A percentile compares a stretch with the other conserved stretches of the same genome.
Evolutionary conservation across 1,140 invertebrate species (phyloP).

Genomic region (Brachionus calyciflorus): DNA sequence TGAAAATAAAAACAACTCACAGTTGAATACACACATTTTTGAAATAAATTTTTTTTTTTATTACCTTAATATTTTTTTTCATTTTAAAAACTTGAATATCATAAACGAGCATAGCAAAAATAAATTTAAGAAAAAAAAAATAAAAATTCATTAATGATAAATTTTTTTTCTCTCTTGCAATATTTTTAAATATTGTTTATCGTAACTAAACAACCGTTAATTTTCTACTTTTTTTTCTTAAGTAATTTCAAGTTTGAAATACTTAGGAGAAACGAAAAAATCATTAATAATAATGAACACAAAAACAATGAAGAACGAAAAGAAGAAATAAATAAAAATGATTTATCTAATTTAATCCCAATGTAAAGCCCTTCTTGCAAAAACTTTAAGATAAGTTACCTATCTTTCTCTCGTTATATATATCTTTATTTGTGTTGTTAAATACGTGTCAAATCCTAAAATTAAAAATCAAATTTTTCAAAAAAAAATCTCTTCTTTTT

Average conservation of each 20-base stretch:
- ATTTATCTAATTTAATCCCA: slow-evolving; percentile 43
- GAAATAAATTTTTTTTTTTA: neutral
- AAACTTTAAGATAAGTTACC: slow-evolving; percentile 32
- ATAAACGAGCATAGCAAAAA: too few species aligned
- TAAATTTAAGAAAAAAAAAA: neutral
- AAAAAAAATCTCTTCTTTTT: neutral
- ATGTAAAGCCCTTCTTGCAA: slow-evolving; percentile 16
- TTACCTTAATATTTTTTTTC: neutral
- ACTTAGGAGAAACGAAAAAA: neutral
- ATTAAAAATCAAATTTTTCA: slow-evolving; percentile 41
- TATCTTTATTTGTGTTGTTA: slow-evolving; percentile 36
- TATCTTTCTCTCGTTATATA: too few species aligned
- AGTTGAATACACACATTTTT: neutral
- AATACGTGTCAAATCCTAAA: slow-evolving; percentile 43
- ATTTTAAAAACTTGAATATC: too few species aligned
- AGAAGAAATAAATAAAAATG: slow-evolving; percentile 3
- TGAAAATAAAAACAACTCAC: slow-evolving; percentile 12
- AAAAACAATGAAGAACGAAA: neutral
- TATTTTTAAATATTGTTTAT: slow-evolving; percentile 29
- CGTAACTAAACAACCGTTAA: slow-evolving; percentile 44
- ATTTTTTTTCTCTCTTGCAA: neutral
- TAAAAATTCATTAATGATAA: slow-evolving; percentile 37
- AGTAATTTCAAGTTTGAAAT: slow-evolving; percentile 11
- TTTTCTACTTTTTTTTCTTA: slow-evolving; percentile 3
- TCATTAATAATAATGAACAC: neutral